These are phyloP conservation scores for Agrochola litura DNA, from an alignment of 2,888 invertebrate species.

Conservation along the genomic window DNA sequence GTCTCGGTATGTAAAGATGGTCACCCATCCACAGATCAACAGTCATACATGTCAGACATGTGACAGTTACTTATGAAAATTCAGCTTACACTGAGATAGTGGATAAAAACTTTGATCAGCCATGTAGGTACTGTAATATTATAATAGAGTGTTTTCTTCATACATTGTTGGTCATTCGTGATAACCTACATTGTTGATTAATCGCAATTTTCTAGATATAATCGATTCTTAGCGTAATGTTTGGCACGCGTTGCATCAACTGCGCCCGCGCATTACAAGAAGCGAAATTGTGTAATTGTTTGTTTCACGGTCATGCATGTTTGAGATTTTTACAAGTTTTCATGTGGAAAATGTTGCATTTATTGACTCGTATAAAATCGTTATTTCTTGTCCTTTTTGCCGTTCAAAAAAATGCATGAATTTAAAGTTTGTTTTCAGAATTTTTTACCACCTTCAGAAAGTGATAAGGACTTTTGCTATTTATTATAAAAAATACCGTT, in stretches of 20 bases:
- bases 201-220: conserved; percentile 41
- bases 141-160: too few relatives aligned
- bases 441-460: too few relatives aligned
- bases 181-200: conserved; percentile 27
- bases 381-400: background rate
- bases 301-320: conserved; percentile 45
- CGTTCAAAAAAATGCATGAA: background rate
- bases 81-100: background rate
- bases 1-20: too few relatives aligned
- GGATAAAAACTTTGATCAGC: background rate
- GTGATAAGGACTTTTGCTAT: too few relatives aligned
- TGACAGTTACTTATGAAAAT: background rate
- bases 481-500: too few relatives aligned
- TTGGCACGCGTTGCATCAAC: conserved; percentile 41
- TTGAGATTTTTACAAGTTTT: conserved; percentile 9
- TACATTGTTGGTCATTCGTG: conserved; percentile 15
- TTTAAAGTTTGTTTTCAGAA: too few relatives aligned
- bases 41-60: too few relatives aligned
- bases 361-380: background rate
- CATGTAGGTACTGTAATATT: background rate
- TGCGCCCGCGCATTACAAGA: conserved; percentile 30
- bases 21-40: too few relatives aligned
- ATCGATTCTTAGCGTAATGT: conserved; percentile 47
- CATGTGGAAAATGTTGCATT: background rate
- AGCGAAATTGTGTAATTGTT: conserved; percentile 34